Evolutionary conservation across 1,140 invertebrate species (phyloP), one percentile per base, ranked within the genome.

Genomic region (Cylas formicarius): DNA sequence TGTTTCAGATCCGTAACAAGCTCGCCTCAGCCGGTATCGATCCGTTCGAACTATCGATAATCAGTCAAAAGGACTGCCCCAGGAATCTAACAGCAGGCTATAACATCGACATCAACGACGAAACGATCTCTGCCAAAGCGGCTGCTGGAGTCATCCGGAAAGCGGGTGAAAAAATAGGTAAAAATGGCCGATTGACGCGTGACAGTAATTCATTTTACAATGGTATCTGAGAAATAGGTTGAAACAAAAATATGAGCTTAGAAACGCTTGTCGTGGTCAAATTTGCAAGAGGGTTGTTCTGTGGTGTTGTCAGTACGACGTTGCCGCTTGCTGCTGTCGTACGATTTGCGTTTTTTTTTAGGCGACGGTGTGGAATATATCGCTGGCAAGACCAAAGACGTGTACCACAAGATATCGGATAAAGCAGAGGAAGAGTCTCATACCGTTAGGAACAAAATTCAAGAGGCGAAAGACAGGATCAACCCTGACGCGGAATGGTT

Each of bases 41-140:
- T 61, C 83, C 83, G 0, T 84, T 72, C 53, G 81, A 84, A 47
- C 64, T 90, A 42, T 84, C 80, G 22, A 78, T 84, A 37, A 78
- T 89, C 27, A 72, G 75, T 4, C 86, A 90, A 59, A 70, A 47
- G 1, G 72, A 75, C 2, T 88, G 85, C 58, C 74, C 76, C 0
- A 66, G 70, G 28, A 63, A 71, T 21, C 50, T 51, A 1, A 61
- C 52, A 0, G 70, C 74, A 8, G 69, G 70, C n/a, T 69, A 75
- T 35, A 77, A 75, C 3, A 67, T 84, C 2, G 78, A 85, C 55
- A 78, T 88, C 27, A 75, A 87, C 49, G 78, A 80, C 0, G 71
- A 82, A 4, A 88, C 86, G 0, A 84, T 89, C 57, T 81, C 75
- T 0, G 69, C 80, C 0, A 72, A 81, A 38, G 82, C 76, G 50